Evolutionary conservation across 2,888 invertebrate genomes (phyloP).

Genomic region (Rutpela maculata): DNA sequence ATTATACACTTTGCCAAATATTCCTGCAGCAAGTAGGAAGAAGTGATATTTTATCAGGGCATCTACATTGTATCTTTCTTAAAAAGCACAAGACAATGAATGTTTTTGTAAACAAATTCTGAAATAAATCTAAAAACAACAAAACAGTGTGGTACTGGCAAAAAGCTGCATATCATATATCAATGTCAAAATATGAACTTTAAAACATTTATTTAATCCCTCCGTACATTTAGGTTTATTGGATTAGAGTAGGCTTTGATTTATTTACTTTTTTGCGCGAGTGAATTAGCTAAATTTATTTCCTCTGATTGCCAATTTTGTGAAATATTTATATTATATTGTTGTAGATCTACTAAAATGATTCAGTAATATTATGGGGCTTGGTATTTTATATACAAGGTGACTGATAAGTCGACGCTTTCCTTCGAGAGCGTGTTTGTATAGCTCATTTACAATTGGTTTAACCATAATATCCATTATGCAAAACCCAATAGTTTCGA

Average conservation of each 20-base stretch:
- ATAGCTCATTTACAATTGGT: too few relatives aligned
- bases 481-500: too few relatives aligned
- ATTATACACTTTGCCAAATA: conserved; percentile 30
- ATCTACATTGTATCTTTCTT: conserved; percentile 39
- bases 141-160: conserved; percentile 32
- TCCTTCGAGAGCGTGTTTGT: too few relatives aligned
- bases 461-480: too few relatives aligned
- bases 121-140: conserved; percentile 41
- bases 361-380: too few relatives aligned
- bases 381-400: too few relatives aligned
- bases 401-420: too few relatives aligned
- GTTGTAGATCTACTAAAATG: not conserved
- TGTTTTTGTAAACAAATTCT: conserved; percentile 40
- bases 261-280: conserved; percentile 36
- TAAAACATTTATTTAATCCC: conserved; percentile 37
- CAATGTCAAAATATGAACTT: conserved; percentile 42
- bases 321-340: conserved; percentile 23
- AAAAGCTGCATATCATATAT: conserved; percentile 37
- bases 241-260: conserved; percentile 36
- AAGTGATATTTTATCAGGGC: conserved; percentile 35
- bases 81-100: conserved; percentile 34
- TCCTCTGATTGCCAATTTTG: conserved; percentile 24
- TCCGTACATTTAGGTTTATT: conserved; percentile 36
- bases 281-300: conserved; percentile 35
- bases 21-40: conserved; percentile 19